Evolutionary conservation across 2,113 vertebrate genomes (phyloP).

Genomic region (Datnioides undecimradiatus): DNA sequence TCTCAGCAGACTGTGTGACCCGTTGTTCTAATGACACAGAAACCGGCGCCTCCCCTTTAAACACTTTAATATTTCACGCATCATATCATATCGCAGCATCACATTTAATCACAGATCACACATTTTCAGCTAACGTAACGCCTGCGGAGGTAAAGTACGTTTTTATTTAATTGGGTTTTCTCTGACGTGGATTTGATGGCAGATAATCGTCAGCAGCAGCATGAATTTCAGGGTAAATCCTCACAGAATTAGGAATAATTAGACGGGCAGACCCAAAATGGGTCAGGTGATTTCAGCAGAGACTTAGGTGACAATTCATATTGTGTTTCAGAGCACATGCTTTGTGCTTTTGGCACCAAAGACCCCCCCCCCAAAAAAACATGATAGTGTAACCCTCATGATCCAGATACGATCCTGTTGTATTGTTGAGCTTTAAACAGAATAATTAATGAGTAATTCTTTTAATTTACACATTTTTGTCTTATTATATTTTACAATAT

Average conservation of each 20-base stretch:
- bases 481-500: background rate
- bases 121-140: background rate
- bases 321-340: constrained; percentile 40
- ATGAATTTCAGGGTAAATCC: constrained; percentile 53
- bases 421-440: background rate
- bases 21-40: constrained; percentile 67
- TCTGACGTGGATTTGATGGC: background rate
- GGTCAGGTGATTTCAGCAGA: constrained; percentile 60
- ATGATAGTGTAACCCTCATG: background rate
- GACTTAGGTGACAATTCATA: constrained; percentile 49
- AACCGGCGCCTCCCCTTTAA: background rate
- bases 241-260: constrained; percentile 30
- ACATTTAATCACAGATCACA: background rate
- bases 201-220: background rate
- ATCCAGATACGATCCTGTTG: background rate
- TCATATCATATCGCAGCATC: background rate
- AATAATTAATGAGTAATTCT: background rate
- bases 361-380: background rate
- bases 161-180: background rate
- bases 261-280: constrained; percentile 26
- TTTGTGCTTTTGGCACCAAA: constrained; percentile 3
- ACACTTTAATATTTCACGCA: background rate
- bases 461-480: background rate
- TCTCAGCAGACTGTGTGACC: constrained; percentile 57
- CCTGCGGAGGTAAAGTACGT: background rate